Evolutionary conservation across 2,113 vertebrate genomes (phyloP), one percentile per base, ranked within the genome.

Genomic region (Cyanoliseus patagonus): DNA sequence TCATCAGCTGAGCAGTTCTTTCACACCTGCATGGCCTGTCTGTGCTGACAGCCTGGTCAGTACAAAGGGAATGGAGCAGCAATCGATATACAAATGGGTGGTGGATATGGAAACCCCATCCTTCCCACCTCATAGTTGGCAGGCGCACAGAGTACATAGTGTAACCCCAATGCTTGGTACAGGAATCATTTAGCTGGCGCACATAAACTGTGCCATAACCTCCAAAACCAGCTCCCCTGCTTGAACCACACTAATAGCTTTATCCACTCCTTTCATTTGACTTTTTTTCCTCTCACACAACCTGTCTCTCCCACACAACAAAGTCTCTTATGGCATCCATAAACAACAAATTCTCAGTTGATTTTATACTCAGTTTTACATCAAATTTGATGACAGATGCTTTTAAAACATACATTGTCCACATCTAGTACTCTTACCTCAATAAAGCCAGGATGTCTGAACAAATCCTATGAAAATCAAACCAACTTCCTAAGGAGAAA

Each of bases 381-480:
- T 17, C 27, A 42, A 25, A n/a, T 17, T 28, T 52, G 20, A 52
- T 27, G 35, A 17, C 4, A 91, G 24, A 22, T 73, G 44, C 31
- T 61, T 78, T 46, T 63, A 61, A 77, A 80, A 35, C 74, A 51
- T 18, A 33, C 11, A 7, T 8, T 75, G 27, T 7, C 9, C 16
- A 10, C 51, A 25, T 39, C 28, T 44, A 72, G 20, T 53, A 44
- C 10, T 62, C 97, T 91, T 98, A 98, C 97, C 98, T 97, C 80
- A 84, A 67, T 66, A 83, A 95, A 61, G 44, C 14, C 39, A 73
- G 25, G 46, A 68, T 33, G 11, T 33, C 27, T 68, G 55, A 41
- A 83, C n/a, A 31, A 68, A n/a, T 91, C 41, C 59, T 57, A 17
- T 28, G 27, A 92, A 95, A 94, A 83, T 66, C 9, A 10, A 46